Percentiles rank a stretch among this genome's conserved stretches.
These are phyloP conservation scores for Dreissena polymorpha DNA, from an alignment of 1,140 invertebrate genomes.

Conservation along the genomic window DNA sequence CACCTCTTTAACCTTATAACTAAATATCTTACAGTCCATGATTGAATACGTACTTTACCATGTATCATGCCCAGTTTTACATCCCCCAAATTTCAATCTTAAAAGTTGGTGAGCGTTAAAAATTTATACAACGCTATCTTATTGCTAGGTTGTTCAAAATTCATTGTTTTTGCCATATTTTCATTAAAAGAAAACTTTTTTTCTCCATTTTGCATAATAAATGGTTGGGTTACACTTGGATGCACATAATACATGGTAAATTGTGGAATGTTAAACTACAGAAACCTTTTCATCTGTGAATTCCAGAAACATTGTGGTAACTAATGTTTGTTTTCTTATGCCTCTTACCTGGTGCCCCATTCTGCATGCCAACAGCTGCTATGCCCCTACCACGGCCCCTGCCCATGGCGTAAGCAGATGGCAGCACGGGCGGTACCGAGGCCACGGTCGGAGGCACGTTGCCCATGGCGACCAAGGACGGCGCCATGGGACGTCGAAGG, in stretches of 20 bases:
- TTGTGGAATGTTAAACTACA: neutral
- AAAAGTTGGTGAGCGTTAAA: too few species aligned
- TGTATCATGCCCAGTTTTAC: too few species aligned
- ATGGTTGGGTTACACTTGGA: neutral
- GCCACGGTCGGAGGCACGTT: slow-evolving; percentile 5
- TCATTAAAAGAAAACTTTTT: too few species aligned
- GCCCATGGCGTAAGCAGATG: slow-evolving; percentile 32
- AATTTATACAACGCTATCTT: too few species aligned
- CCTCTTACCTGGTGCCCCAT: neutral
- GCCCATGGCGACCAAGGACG: slow-evolving; percentile 13
- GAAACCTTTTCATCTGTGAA: neutral
- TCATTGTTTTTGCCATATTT: too few species aligned
- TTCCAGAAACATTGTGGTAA: neutral
- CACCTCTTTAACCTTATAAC: too few species aligned
- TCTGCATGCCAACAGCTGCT: neutral
- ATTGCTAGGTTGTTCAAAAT: too few species aligned
- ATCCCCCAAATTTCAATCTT: too few species aligned
- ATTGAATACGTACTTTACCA: too few species aligned
- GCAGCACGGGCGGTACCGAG: neutral
- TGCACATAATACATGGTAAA: neutral
- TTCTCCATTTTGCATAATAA: too few species aligned
- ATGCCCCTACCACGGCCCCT: neutral
- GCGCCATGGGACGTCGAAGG: slow-evolving; percentile 25
- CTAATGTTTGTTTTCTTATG: neutral
- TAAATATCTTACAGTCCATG: too few species aligned